These are phyloP conservation scores for Pollenia griseotomentosa DNA, from an alignment of 2,888 invertebrate species.

Conservation along the genomic window DNA sequence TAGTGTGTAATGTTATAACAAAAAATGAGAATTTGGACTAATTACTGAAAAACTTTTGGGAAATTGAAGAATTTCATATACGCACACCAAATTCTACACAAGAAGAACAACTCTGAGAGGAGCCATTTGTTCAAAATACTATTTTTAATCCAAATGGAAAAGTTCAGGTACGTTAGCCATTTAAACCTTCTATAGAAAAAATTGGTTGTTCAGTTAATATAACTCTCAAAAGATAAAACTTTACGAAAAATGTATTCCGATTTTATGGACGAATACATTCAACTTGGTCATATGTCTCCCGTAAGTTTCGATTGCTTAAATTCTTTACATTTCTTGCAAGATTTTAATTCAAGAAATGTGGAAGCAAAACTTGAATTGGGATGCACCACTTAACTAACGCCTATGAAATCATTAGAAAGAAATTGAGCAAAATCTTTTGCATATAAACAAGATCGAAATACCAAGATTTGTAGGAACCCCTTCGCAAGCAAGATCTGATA, in stretches of 20 bases:
- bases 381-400: neutral
- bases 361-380: constrained; percentile 60
- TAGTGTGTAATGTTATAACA: no score
- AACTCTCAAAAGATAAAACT: no score
- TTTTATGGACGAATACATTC: no score
- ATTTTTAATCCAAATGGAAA: no score
- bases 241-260: no score
- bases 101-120: constrained; percentile 8
- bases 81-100: neutral
- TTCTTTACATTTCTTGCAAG: constrained; percentile 63
- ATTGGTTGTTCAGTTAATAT: no score
- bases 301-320: no score
- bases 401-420: neutral
- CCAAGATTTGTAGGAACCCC: neutral
- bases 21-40: neutral
- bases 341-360: constrained; percentile 71
- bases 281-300: no score
- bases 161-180: neutral
- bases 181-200: no score
- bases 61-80: constrained; percentile 14
- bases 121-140: no score
- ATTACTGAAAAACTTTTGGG: constrained; percentile 5
- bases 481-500: neutral
- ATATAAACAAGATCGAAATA: neutral
- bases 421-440: neutral